Conservation (phyloP, 2,113 vertebrate species). For the Myxocyprinus asiaticus region DNA sequence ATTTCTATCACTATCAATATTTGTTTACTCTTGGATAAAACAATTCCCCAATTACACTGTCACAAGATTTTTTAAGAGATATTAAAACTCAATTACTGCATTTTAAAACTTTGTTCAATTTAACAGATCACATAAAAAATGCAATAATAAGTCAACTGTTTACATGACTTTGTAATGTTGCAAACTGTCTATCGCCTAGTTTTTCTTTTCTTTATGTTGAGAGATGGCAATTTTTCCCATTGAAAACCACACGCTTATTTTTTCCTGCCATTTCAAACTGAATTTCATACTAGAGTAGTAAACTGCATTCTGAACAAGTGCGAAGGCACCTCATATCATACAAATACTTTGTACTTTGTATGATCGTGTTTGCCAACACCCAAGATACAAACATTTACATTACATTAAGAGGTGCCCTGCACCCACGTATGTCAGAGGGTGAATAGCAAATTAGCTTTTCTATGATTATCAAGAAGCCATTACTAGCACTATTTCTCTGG, state of each 20-base stretch:
- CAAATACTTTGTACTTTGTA: slow-evolving; percentile 3
- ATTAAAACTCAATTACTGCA: neutral
- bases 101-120: neutral
- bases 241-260: neutral
- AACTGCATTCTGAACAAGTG: neutral
- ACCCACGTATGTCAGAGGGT: neutral
- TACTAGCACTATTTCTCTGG: slow-evolving; percentile 19
- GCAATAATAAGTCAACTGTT: slow-evolving; percentile 45
- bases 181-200: neutral
- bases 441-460: neutral
- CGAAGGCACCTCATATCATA: neutral
- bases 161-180: slow-evolving; percentile 35
- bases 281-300: neutral
- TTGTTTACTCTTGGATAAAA: neutral
- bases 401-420: neutral
- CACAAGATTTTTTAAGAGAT: neutral
- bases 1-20: neutral
- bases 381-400: neutral
- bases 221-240: neutral
- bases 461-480: slow-evolving; percentile 13
- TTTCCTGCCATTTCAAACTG: neutral
- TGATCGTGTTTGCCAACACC: slow-evolving; percentile 15
- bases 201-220: neutral
- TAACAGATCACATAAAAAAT: slow-evolving; percentile 16
- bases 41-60: neutral